Conservation (phyloP, 2,888 invertebrate species). For the Clostera curtula region DNA sequence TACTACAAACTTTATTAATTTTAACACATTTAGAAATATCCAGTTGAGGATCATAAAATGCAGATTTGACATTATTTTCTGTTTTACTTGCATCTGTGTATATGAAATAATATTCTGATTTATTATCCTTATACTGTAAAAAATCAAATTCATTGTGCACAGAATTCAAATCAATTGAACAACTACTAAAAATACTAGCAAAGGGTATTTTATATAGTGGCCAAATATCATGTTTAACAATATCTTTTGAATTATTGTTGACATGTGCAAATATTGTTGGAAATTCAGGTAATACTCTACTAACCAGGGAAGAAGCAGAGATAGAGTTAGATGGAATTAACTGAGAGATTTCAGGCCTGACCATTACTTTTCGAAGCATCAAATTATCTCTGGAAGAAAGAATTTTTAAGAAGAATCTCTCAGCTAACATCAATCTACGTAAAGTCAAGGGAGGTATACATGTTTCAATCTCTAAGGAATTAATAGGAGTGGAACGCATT, state of each 20-base stretch:
- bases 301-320: neutral
- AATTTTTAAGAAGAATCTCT: conserved; percentile 1
- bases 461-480: conserved; percentile 5
- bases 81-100: neutral
- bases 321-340: neutral
- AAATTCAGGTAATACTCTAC: neutral
- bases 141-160: neutral
- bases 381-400: neutral
- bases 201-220: neutral
- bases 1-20: neutral
- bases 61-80: neutral
- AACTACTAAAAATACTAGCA: neutral
- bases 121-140: neutral
- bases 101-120: neutral
- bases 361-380: neutral
- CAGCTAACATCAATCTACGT: neutral
- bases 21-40: neutral
- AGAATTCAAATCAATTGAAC: neutral
- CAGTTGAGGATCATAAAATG: neutral
- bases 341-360: neutral
- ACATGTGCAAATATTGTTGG: neutral
- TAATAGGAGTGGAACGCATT: conserved; percentile 6
- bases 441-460: neutral
- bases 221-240: neutral
- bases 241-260: neutral